Evolutionary conservation across 2,113 vertebrate species (phyloP).

Genomic region (Oxyura jamaicensis): DNA sequence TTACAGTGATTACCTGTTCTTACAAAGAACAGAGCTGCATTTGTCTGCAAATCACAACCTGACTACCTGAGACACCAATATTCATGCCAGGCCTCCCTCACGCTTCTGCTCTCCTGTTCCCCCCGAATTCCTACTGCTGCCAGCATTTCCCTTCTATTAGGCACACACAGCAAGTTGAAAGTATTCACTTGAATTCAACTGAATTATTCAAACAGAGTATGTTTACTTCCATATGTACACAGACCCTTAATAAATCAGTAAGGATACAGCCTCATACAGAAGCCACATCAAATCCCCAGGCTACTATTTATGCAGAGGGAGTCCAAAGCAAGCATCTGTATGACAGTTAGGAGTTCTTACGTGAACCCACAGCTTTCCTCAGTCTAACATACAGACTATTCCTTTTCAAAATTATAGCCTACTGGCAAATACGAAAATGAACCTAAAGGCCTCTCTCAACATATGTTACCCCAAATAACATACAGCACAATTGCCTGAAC

Average conservation of each 20-base stretch:
- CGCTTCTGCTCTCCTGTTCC: neutral
- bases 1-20: neutral
- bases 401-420: neutral
- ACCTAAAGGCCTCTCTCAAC: neutral
- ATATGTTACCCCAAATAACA: neutral
- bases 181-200: neutral
- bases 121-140: neutral
- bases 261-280: neutral
- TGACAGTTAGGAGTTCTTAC: neutral
- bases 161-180: neutral
- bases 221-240: neutral
- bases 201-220: neutral
- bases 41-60: neutral
- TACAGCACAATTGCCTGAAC: neutral
- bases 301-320: neutral
- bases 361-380: neutral
- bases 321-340: neutral
- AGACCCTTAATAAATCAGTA: neutral
- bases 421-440: neutral
- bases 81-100: neutral
- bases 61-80: neutral
- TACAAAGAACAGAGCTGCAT: neutral
- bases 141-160: neutral
- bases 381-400: neutral
- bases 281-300: neutral